Conservation (phyloP, 37 sponge, comb jelly and placozoan species). For the Chondrosia reniformis region DNA sequence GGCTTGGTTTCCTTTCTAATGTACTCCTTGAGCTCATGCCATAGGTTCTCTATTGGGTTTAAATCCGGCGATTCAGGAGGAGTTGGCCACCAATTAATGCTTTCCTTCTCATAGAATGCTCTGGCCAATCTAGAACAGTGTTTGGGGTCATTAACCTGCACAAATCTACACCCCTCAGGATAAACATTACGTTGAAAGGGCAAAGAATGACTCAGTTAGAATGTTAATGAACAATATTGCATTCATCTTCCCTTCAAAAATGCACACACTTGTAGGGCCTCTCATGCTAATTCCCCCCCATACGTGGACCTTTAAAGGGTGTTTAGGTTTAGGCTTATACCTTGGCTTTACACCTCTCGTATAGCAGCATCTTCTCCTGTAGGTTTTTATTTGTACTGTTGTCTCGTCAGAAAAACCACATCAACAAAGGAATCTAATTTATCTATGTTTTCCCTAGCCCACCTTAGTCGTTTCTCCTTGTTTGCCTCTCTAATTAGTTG, state of each 20-base stretch:
- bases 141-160: conserved; percentile 1
- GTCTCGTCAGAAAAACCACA: conserved; percentile 19
- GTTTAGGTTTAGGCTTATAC: conserved; percentile 15
- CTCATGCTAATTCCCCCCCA: neutral
- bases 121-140: neutral
- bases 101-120: neutral
- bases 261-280: neutral
- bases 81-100: conserved; percentile 5
- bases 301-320: neutral
- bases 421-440: neutral
- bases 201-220: neutral
- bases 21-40: conserved; percentile 10
- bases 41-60: conserved; percentile 6
- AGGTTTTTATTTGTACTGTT: conserved; percentile 23
- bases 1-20: neutral
- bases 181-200: neutral
- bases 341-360: conserved; percentile 1
- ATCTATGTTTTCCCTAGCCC: conserved; percentile 8
- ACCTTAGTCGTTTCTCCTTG: conserved; percentile 16
- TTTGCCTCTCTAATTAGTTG: conserved; percentile 23
- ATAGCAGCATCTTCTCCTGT: conserved; percentile 10
- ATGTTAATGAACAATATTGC: neutral
- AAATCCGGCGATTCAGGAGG: neutral
- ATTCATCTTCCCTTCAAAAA: conserved; percentile 12
- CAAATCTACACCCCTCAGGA: neutral